A percentile compares a stretch with the other conserved stretches of the same genome.
phyloP scores from a whole-genome alignment of 2,888 invertebrate species.

The Drosophila lutescens region DNA sequence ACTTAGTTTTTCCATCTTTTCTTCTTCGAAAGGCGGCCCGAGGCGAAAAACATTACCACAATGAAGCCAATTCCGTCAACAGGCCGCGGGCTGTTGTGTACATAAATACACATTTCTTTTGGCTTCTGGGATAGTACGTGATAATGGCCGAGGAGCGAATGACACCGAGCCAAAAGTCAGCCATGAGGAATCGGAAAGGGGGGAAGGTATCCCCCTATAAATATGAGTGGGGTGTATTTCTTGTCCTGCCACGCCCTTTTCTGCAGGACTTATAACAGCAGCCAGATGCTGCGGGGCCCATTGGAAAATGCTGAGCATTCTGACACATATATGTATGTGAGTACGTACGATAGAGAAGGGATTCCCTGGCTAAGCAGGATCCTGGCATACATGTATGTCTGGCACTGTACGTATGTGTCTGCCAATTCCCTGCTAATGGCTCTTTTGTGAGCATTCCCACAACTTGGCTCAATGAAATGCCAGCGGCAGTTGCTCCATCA shows the following conservation, averaged over 20 bases:
- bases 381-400: slow-evolving; percentile 7
- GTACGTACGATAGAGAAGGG: slow-evolving; percentile 20
- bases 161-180: slow-evolving; percentile 73
- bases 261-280: slow-evolving; percentile 60
- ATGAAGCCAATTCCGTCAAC: slow-evolving; percentile 73
- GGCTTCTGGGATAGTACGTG: slow-evolving; percentile 69
- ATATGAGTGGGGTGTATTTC: slow-evolving; percentile 40
- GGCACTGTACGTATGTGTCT: slow-evolving; percentile 49
- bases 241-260: slow-evolving; percentile 50
- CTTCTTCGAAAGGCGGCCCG: slow-evolving; percentile 7
- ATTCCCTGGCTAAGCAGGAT: slow-evolving; percentile 41
- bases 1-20: slow-evolving; percentile 62
- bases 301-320: slow-evolving; percentile 75
- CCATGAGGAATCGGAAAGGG: slow-evolving; percentile 42
- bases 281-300: slow-evolving; percentile 63
- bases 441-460: slow-evolving; percentile 74
- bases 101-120: slow-evolving; percentile 44
- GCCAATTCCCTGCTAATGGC: slow-evolving; percentile 75
- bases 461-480: slow-evolving; percentile 63
- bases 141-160: slow-evolving; percentile 77
- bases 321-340: slow-evolving; percentile 33
- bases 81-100: slow-evolving; percentile 48
- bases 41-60: slow-evolving; percentile 65
- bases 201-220: slow-evolving; percentile 57
- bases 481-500: slow-evolving; percentile 42